phyloP scores from a whole-genome alignment of 1,140 invertebrate species.

The Carposina sasakii region DNA sequence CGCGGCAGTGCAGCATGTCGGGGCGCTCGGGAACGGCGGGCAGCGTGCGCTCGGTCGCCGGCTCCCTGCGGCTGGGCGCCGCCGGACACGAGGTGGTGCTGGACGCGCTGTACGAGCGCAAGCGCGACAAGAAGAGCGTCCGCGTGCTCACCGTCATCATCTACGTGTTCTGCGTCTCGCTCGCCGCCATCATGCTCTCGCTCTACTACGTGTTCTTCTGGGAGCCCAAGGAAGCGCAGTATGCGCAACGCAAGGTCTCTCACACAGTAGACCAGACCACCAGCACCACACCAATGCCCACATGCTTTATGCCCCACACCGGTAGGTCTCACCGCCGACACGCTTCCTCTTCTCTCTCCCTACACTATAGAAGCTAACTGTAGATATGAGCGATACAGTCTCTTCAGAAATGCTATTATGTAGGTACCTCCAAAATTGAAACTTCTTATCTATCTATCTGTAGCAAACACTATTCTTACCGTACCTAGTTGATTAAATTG shows the following conservation, averaged over 20 bases:
- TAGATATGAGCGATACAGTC: slow-evolving; percentile 10
- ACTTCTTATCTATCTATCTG: too few relatives aligned
- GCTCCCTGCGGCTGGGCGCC: slow-evolving; percentile 70
- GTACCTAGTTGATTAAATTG: too few relatives aligned
- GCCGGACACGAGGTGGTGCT: slow-evolving; percentile 85
- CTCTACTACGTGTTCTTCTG: slow-evolving; percentile 97
- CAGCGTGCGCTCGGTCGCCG: slow-evolving; percentile 63
- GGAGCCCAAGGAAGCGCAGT: slow-evolving; percentile 80
- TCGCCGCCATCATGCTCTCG: slow-evolving; percentile 95
- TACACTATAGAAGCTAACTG: slow-evolving; percentile 4
- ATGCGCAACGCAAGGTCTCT: slow-evolving; percentile 65
- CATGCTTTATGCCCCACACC: slow-evolving; percentile 69
- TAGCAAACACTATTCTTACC: too few relatives aligned
- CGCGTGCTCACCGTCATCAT: slow-evolving; percentile 95
- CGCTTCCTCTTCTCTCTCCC: slow-evolving; percentile 32
- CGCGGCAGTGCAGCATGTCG: slow-evolving; percentile 46
- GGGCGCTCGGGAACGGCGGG: slow-evolving; percentile 57
- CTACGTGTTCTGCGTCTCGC: slow-evolving; percentile 95
- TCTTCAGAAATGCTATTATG: too few relatives aligned
- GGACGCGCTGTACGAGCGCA: slow-evolving; percentile 85
- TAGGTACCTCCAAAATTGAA: too few relatives aligned
- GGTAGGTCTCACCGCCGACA: slow-evolving; percentile 65
- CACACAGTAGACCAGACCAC: slow-evolving; percentile 61
- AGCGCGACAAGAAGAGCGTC: slow-evolving; percentile 89
- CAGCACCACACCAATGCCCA: slow-evolving; percentile 68